phyloP scores from a whole-genome alignment of 2,888 invertebrate genomes.

The Hyposoter didymator region DNA sequence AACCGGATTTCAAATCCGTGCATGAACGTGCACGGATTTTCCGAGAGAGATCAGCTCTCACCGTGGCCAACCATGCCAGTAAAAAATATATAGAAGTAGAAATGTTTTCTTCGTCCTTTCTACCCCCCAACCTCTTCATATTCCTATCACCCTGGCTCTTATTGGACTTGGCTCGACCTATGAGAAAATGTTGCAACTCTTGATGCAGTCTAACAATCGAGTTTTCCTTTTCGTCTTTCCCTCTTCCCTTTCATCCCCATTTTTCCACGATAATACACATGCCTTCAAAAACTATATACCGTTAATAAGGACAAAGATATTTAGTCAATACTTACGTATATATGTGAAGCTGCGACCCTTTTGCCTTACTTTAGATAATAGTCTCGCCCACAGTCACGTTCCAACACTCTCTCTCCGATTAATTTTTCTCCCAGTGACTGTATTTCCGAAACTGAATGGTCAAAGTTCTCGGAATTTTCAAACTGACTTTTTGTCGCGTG shows the following conservation, averaged over 20 bases:
- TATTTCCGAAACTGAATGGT: too few relatives aligned
- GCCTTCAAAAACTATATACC: neutral
- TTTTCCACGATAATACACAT: slow-evolving; percentile 4
- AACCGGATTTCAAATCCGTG: slow-evolving; percentile 73
- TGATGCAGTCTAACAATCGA: slow-evolving; percentile 20
- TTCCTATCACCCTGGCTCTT: slow-evolving; percentile 15
- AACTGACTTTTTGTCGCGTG: too few relatives aligned
- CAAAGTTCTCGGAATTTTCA: too few relatives aligned
- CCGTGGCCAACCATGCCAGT: slow-evolving; percentile 19
- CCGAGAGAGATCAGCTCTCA: slow-evolving; percentile 63
- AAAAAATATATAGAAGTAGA: slow-evolving; percentile 1
- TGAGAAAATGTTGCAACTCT: slow-evolving; percentile 9
- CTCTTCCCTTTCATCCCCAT: neutral
- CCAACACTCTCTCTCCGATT: too few relatives aligned
- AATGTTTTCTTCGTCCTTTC: slow-evolving; percentile 28
- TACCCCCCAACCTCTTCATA: neutral
- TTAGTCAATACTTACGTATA: too few relatives aligned
- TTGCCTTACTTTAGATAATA: too few relatives aligned
- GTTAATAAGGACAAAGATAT: neutral
- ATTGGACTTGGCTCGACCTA: slow-evolving; percentile 44
- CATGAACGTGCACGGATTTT: slow-evolving; percentile 73
- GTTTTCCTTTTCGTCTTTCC: slow-evolving; percentile 8
- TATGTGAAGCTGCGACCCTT: too few relatives aligned
- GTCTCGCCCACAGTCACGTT: too few relatives aligned
- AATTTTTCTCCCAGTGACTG: too few relatives aligned